These are phyloP conservation scores for Zaprionus nigranus DNA, from an alignment of 1,140 invertebrate genomes.

Conservation along the genomic window DNA sequence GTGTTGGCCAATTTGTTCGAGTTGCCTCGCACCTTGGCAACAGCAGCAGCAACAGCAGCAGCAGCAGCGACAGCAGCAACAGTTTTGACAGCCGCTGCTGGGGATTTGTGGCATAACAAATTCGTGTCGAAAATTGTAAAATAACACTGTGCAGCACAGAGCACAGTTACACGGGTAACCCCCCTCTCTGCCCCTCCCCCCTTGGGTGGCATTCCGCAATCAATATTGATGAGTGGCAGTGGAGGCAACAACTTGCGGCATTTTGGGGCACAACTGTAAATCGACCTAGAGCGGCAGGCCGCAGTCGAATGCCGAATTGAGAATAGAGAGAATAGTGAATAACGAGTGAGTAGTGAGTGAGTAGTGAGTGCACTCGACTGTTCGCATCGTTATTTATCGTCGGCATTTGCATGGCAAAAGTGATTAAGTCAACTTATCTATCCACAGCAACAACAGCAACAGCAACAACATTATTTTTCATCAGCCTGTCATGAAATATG, in stretches of 20 bases:
- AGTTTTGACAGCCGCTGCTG: conserved; percentile 70
- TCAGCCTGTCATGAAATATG: conserved; percentile 33
- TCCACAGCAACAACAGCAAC: conserved; percentile 10
- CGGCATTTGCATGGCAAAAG: conserved; percentile 48
- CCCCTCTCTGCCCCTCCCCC: background rate
- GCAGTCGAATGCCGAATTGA: conserved; percentile 1
- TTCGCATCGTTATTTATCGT: conserved; percentile 43
- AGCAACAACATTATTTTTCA: conserved; percentile 27
- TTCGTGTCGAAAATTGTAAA: conserved; percentile 71
- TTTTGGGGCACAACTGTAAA: conserved; percentile 12
- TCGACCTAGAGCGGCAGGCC: conserved; percentile 6
- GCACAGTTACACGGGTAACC: background rate
- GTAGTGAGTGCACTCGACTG: conserved; percentile 8
- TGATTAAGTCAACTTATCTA: conserved; percentile 58
- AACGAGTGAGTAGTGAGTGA: background rate
- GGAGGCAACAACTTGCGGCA: conserved; percentile 32
- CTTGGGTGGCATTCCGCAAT: conserved; percentile 24
- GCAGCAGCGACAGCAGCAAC: conserved; percentile 24
- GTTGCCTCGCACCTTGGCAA: conserved; percentile 15
- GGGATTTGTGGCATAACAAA: conserved; percentile 81
- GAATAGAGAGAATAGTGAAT: conserved; percentile 9
- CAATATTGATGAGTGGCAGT: conserved; percentile 57
- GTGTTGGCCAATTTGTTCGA: conserved; percentile 43
- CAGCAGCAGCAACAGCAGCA: conserved; percentile 14
- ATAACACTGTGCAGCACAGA: conserved; percentile 36